Evolutionary conservation across 2,113 vertebrate genomes (phyloP).

Genomic region (Dascyllus trimaculatus): DNA sequence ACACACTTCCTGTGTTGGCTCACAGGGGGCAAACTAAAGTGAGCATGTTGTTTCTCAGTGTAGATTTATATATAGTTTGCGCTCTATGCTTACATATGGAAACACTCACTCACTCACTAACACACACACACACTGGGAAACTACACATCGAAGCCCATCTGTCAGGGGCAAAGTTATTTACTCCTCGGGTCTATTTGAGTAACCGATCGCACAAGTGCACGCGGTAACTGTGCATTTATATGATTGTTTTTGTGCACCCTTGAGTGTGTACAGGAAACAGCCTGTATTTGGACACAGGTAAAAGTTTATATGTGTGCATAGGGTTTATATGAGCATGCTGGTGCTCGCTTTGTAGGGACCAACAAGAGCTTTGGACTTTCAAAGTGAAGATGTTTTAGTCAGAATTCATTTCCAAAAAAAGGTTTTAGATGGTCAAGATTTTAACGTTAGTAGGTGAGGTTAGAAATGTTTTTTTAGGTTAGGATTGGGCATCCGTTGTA

Average conservation of each 20-base stretch:
- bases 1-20: conserved; percentile 41
- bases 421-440: neutral
- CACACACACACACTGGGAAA: neutral
- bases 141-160: conserved; percentile 31
- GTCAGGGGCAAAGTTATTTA: conserved; percentile 24
- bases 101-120: neutral
- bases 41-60: conserved; percentile 22
- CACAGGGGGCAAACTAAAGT: conserved; percentile 20
- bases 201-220: neutral
- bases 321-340: neutral
- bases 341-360: neutral
- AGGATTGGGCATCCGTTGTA: too few species aligned
- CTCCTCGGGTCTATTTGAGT: conserved; percentile 20
- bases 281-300: neutral
- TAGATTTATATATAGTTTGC: conserved; percentile 30
- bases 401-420: neutral
- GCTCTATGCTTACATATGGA: neutral
- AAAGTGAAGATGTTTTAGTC: too few species aligned
- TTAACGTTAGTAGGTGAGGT: too few species aligned
- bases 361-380: neutral
- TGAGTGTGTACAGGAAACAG: neutral
- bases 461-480: too few species aligned
- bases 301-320: neutral
- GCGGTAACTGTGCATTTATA: neutral
- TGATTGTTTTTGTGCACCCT: neutral